Evolutionary conservation across 2,113 vertebrate genomes (phyloP).

Genomic region (Rhineura floridana): DNA sequence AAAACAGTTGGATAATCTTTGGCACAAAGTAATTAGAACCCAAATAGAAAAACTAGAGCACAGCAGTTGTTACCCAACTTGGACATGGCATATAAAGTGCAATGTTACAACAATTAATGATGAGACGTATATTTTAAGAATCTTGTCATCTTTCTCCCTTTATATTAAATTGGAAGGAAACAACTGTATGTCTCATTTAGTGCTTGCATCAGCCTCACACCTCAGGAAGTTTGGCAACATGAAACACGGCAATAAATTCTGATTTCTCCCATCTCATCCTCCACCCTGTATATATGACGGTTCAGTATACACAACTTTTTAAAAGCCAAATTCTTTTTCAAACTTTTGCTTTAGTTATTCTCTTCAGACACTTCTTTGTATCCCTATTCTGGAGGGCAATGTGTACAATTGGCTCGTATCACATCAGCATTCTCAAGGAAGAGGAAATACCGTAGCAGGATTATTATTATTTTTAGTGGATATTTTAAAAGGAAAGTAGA

Average conservation of each 20-base stretch:
- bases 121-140: constrained; percentile 74
- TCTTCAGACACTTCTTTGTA: constrained; percentile 36
- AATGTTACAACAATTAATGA: constrained; percentile 66
- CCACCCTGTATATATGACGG: constrained; percentile 29
- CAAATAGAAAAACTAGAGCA: constrained; percentile 50
- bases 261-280: constrained; percentile 55
- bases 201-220: constrained; percentile 53
- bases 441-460: not conserved
- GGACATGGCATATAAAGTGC: constrained; percentile 34
- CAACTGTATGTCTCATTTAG: constrained; percentile 54
- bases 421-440: not conserved
- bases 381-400: not conserved
- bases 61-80: constrained; percentile 48
- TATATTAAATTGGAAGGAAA: constrained; percentile 71
- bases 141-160: constrained; percentile 76
- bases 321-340: not conserved
- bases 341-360: constrained; percentile 39
- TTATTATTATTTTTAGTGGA: not conserved
- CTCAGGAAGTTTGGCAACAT: constrained; percentile 62
- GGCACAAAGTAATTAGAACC: constrained; percentile 37
- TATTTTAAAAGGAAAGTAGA: constrained; percentile 12
- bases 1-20: not conserved
- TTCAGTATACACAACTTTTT: not conserved
- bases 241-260: constrained; percentile 68
- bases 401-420: not conserved